Percentiles rank a stretch among this genome's conserved stretches.
Evolutionary conservation across 2,888 invertebrate genomes (phyloP).

Genomic region (Oxystoma pomonae): DNA sequence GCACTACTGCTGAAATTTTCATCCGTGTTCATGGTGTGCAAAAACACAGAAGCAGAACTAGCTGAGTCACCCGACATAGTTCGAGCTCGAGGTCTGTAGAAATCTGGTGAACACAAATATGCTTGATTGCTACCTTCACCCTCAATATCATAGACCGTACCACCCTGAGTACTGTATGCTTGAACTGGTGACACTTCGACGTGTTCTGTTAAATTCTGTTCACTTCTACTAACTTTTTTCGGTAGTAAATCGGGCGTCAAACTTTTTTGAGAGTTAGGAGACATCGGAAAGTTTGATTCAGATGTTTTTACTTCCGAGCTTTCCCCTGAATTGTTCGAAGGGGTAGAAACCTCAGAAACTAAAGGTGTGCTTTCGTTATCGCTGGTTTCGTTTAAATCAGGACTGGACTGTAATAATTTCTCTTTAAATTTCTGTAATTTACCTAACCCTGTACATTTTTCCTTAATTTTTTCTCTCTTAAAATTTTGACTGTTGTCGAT

Average conservation of each 20-base stretch:
- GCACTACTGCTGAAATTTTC: conserved; percentile 31
- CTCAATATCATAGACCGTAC: conserved; percentile 15
- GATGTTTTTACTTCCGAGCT: conserved; percentile 38
- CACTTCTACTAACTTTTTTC: conserved; percentile 31
- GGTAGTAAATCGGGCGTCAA: conserved; percentile 30
- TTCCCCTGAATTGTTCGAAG: conserved; percentile 36
- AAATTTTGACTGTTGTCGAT: conserved; percentile 36
- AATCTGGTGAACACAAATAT: conserved; percentile 16
- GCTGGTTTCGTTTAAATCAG: conserved; percentile 43
- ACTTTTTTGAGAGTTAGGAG: conserved; percentile 33
- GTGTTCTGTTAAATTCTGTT: conserved; percentile 34
- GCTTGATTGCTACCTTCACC: conserved; percentile 18
- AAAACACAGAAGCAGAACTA: conserved; percentile 31
- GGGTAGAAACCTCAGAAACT: conserved; percentile 49
- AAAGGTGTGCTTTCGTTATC: conserved; percentile 69
- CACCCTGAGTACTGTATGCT: conserved; percentile 22
- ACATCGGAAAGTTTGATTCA: conserved; percentile 35
- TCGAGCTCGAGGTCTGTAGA: conserved; percentile 27
- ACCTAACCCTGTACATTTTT: conserved; percentile 31
- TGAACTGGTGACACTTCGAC: conserved; percentile 29
- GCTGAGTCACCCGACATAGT: conserved; percentile 39
- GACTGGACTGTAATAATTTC: conserved; percentile 43
- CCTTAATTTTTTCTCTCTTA: conserved; percentile 29
- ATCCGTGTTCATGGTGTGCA: conserved; percentile 23
- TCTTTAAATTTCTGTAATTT: conserved; percentile 43